Evolutionary conservation across 2,888 invertebrate genomes (phyloP).

Genomic region (Cheilosia urbana): DNA sequence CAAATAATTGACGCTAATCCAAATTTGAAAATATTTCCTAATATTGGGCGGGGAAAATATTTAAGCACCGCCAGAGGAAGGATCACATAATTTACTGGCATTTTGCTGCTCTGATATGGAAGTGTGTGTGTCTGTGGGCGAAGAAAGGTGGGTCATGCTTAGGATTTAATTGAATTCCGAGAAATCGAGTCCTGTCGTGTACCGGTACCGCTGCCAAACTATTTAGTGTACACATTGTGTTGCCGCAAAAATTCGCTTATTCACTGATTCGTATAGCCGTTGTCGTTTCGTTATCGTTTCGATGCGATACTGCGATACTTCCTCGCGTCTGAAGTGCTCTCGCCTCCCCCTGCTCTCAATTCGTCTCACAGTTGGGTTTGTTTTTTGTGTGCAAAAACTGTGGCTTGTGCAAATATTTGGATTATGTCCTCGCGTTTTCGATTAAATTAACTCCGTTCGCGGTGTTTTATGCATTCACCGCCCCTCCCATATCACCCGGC

Average conservation of each 20-base stretch:
- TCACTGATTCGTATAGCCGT: slow-evolving; percentile 21
- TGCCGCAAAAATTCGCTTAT: slow-evolving; percentile 44
- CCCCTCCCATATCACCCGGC: slow-evolving; percentile 22
- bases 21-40: slow-evolving; percentile 63
- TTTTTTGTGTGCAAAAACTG: slow-evolving; percentile 66
- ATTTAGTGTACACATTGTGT: slow-evolving; percentile 46
- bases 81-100: slow-evolving; percentile 42
- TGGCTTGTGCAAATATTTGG: slow-evolving; percentile 74
- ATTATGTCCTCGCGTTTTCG: slow-evolving; percentile 74
- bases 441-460: slow-evolving; percentile 71
- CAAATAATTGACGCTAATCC: slow-evolving; percentile 72
- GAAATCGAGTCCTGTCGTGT: slow-evolving; percentile 37
- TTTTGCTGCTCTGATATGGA: slow-evolving; percentile 24
- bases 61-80: slow-evolving; percentile 19
- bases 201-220: slow-evolving; percentile 48
- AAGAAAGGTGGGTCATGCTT: slow-evolving; percentile 14
- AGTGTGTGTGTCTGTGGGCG: neutral
- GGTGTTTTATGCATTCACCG: slow-evolving; percentile 9
- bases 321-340: slow-evolving; percentile 3
- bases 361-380: neutral
- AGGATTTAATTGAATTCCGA: slow-evolving; percentile 68
- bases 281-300: slow-evolving; percentile 5
- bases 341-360: neutral
- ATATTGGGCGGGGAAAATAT: slow-evolving; percentile 51
- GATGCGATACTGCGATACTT: slow-evolving; percentile 61